phyloP scores from a whole-genome alignment of 2,113 vertebrate genomes.

The Theropithecus gelada region DNA sequence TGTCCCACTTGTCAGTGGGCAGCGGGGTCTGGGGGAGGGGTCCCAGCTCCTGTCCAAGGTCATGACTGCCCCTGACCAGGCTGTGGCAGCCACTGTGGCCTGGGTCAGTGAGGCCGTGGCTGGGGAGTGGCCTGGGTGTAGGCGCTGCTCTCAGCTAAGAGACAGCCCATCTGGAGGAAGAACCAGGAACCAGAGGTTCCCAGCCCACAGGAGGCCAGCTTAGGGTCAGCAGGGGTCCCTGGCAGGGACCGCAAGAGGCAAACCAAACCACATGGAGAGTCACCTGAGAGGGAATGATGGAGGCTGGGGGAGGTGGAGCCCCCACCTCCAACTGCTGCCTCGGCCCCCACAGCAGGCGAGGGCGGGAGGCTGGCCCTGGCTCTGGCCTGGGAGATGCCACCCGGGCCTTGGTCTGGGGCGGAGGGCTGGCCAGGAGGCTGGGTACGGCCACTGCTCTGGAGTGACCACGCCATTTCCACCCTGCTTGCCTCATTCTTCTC shows the following conservation, averaged over 20 bases:
- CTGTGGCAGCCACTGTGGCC: accelerated
- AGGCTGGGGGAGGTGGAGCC: neutral
- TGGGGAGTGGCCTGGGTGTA: neutral
- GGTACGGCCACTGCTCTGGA: neutral
- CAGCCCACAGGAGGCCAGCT: neutral
- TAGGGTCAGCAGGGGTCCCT: neutral
- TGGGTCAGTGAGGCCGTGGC: neutral
- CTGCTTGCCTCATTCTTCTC: neutral
- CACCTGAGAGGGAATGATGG: neutral
- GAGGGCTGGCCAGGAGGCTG: neutral
- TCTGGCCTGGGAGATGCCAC: neutral
- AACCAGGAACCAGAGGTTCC: neutral
- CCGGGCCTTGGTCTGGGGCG: neutral
- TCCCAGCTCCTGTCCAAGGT: neutral
- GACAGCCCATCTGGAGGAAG: neutral
- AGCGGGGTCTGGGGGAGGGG: neutral
- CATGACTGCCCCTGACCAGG: too few relatives aligned
- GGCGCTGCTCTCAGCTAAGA: neutral
- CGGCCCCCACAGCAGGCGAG: neutral
- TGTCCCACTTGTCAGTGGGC: neutral
- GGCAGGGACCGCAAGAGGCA: too few relatives aligned
- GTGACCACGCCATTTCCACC: neutral
- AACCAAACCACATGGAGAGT: neutral
- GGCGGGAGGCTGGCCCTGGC: too few relatives aligned
- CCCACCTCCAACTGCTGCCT: neutral